Evolutionary conservation across 2,797 vertebrate genomes (phyloP), one percentile per base, ranked within the genome.

Genomic region (Hydrocynus forskahlii): DNA sequence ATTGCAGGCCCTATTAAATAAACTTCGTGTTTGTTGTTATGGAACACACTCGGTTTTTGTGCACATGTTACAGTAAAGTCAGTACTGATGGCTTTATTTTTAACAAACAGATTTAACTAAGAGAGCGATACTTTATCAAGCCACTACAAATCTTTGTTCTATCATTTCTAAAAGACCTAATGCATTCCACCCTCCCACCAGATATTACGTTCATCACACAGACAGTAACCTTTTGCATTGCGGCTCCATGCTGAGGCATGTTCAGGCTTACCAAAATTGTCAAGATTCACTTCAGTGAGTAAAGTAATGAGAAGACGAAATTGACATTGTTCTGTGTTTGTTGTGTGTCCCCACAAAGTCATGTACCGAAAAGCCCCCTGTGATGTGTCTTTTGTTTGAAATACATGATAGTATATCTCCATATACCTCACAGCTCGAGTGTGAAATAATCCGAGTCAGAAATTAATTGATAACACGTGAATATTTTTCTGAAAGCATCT

Each of bases 171-270:
- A 38, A 8, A 17, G 5, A 35, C 23, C 48, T 79, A 77, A 83
- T 83, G 55, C 74, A 78, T 85, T 29, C 40, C 81, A 81, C 83
- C 80, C 78, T 80, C 87, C 79, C 76, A 84, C 89, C 92, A 91
- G 87, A 93, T 92, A 90, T 86, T 88, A 88, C 7, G 80, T 88
- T 90, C 83, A 86, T 86, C 86, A 88, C 79, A 83, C 87, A 87
- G 88, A 87, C 87, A 84, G 80, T 87, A 86, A 85, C 84, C 79
- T 83, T 89, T 89, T 87, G 86, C 89, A 88, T 88, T 82, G 87
- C 87, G 82, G 86, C 86, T 70, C 83, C 83, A 85, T 54, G 79
- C 85, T 84, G 86, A 84, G 25, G 83, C 86, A 71, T 85, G 86
- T 79, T 83, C 78, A 63, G 82, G 74, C 78, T 80, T 83, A 82